Evolutionary conservation across 2,888 invertebrate genomes (phyloP).

Genomic region (Frankliniella intonsa): DNA sequence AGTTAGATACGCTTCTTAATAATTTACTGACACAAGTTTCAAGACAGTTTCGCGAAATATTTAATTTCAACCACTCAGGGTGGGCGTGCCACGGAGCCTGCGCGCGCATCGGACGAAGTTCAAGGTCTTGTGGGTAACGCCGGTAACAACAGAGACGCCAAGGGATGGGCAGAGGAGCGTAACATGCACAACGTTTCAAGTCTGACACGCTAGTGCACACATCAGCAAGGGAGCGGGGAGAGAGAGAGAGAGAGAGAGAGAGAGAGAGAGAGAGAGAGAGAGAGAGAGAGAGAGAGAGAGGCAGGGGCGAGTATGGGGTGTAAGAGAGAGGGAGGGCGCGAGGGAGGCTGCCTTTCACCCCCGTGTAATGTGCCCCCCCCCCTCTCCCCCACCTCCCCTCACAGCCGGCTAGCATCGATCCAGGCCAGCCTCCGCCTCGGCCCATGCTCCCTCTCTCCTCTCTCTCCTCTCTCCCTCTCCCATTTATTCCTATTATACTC

Average conservation of each 20-base stretch:
- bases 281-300: background rate
- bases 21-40: too few species aligned
- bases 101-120: background rate
- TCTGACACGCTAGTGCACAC: background rate
- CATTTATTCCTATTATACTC: conserved; percentile 39
- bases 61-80: too few species aligned
- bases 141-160: background rate
- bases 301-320: background rate
- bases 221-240: too few species aligned
- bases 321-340: background rate
- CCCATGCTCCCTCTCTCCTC: background rate
- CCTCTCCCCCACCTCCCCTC: background rate
- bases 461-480: conserved; percentile 30
- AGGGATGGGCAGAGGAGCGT: too few species aligned
- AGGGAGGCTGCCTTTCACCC: background rate
- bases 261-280: background rate
- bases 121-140: background rate
- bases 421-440: background rate
- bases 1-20: too few species aligned
- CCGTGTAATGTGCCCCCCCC: background rate
- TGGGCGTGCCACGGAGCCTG: too few species aligned
- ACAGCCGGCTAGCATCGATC: background rate
- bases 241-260: background rate
- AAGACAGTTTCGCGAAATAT: too few species aligned
- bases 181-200: background rate